These are phyloP conservation scores for Meteorus cinctellus DNA, from an alignment of 2,888 invertebrate species.

Conservation along the genomic window DNA sequence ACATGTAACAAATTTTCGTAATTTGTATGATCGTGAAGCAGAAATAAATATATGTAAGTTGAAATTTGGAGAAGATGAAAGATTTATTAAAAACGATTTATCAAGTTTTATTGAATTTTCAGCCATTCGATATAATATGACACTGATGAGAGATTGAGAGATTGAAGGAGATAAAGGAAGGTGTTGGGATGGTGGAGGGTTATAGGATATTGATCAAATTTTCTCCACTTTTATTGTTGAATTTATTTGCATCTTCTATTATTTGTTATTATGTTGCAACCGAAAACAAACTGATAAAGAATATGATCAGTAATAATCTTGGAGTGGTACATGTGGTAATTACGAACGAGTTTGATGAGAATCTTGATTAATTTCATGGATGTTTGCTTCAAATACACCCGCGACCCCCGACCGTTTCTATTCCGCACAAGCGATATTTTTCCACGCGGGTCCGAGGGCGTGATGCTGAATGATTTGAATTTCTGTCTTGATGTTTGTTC, in stretches of 20 bases:
- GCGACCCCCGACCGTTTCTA: constrained; percentile 61
- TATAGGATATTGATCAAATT: constrained; percentile 48
- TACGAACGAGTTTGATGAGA: constrained; percentile 52
- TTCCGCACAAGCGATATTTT: constrained; percentile 51
- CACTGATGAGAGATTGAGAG: background rate
- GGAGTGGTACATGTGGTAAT: constrained; percentile 59
- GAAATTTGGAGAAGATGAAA: background rate
- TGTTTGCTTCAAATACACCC: constrained; percentile 40
- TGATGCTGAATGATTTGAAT: constrained; percentile 33
- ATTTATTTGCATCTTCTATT: constrained; percentile 52
- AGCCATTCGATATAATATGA: background rate
- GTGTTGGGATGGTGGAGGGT: constrained; percentile 70
- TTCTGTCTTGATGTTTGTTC: constrained; percentile 55
- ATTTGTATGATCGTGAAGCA: no score
- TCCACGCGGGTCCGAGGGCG: constrained; percentile 56
- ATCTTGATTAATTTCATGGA: constrained; percentile 54
- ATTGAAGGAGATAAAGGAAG: constrained; percentile 46
- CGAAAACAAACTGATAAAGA: constrained; percentile 68
- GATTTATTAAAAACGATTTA: background rate
- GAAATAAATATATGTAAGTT: no score
- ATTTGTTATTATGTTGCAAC: constrained; percentile 37
- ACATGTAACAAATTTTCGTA: no score
- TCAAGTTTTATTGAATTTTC: background rate
- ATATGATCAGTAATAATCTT: constrained; percentile 70
- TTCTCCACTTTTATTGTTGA: constrained; percentile 41